Conservation (phyloP, 2,113 vertebrate species). For the Ciconia boyciana region DNA sequence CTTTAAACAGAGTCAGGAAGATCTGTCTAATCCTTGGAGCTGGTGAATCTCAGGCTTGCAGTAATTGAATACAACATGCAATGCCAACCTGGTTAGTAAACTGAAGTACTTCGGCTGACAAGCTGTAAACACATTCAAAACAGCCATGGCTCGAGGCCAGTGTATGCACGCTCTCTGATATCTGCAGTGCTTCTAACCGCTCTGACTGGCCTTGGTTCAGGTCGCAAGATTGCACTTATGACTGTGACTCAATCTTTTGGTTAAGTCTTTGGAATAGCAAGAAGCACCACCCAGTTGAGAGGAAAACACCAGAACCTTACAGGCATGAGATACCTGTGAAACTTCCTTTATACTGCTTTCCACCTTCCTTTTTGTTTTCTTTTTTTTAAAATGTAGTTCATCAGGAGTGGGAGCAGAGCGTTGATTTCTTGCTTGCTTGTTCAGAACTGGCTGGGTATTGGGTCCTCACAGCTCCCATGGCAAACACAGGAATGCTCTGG, state of each 20-base stretch:
- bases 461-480: background rate
- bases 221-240: background rate
- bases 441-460: background rate
- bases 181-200: background rate
- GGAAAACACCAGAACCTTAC: background rate
- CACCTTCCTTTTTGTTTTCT: background rate
- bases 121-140: constrained; percentile 29
- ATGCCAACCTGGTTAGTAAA: constrained; percentile 44
- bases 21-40: constrained; percentile 11
- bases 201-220: background rate
- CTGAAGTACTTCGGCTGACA: constrained; percentile 7
- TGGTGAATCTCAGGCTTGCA: background rate
- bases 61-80: constrained; percentile 2
- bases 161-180: rapidly evolving
- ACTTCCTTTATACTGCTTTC: background rate
- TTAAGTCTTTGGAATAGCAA: background rate
- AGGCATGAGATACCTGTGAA: background rate
- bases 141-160: background rate
- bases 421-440: background rate
- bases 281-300: background rate
- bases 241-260: background rate
- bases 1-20: background rate
- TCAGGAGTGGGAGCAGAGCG: background rate
- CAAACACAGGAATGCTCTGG: background rate
- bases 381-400: background rate